Evolutionary conservation across 1,140 invertebrate genomes (phyloP), one percentile per base, ranked within the genome.

Genomic region (Drosophila obscura): DNA sequence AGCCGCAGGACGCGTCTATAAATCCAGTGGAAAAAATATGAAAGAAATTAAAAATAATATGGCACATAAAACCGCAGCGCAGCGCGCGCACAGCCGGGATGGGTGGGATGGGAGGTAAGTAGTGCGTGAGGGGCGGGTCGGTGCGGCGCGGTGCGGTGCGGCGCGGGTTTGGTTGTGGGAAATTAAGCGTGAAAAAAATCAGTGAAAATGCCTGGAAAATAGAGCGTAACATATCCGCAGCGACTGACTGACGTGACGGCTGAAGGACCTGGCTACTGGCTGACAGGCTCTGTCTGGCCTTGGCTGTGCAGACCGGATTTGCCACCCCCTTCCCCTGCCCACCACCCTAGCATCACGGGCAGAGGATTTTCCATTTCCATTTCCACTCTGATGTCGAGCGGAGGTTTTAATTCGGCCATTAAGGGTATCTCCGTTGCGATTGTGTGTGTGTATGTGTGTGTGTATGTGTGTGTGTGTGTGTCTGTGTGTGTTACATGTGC

Each of bases 121-220:
- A 28, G 26, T 73, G 22, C 19, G 19, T n/a, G n/a, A n/a, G n/a
- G n/a, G 19, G 19, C 1, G 22, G 2, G 22, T 22, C 2, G 22
- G 22, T 22, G 2, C 1, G 28, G 28, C 1, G 28, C 7, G 7
- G 28, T 7, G 28, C 1, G 28, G 28, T 2, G 28, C 6, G 28
- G 5, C 52, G 28, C 60, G 28, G 41, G 41, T 1, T 1, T 8
- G 74, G 49, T 41, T 52, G 39, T 50, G 74, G 75, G 82, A 87
- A 85, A 85, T 87, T 85, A 85, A 82, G 81, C 81, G 74, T 62
- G 61, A 87, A 84, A 55, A 39, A 84, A 81, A 87, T 80, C 81
- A 77, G 82, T 81, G 82, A 76, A 85, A 85, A 87, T 72, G 64
- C 62, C 41, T 85, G 77, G 74, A 81, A 81, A 77, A 77, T 71